A percentile compares a stretch with the other conserved stretches of the same genome.
phyloP scores from a whole-genome alignment of 2,888 invertebrate species.

The Oxytorus armatus region DNA sequence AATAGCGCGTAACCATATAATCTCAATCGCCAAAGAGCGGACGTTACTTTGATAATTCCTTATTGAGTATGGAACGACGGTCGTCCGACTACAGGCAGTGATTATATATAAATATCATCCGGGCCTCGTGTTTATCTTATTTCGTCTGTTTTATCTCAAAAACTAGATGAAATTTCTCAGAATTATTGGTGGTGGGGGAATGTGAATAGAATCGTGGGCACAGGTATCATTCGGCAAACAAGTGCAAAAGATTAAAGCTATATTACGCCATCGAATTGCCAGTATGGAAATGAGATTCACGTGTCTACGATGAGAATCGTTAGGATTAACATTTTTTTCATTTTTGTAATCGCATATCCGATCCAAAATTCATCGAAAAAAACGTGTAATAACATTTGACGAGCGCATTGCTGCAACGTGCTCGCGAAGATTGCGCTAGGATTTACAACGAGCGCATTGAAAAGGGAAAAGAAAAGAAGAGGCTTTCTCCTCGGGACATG shows the following conservation, averaged over 20 bases:
- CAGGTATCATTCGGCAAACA: conserved; percentile 23
- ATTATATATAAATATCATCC: conserved; percentile 34
- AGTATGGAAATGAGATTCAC: conserved; percentile 38
- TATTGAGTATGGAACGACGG: not conserved
- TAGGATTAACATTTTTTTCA: conserved; percentile 1
- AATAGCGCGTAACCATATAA: no score
- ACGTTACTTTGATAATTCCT: conserved; percentile 16
- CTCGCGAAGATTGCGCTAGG: not conserved
- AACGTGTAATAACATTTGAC: not conserved
- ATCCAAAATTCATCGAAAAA: not conserved
- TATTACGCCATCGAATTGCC: conserved; percentile 24
- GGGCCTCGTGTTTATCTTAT: not conserved
- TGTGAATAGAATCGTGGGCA: not conserved
- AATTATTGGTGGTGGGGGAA: not conserved
- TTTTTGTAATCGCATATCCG: conserved; percentile 3
- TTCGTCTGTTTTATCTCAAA: conserved; percentile 10
- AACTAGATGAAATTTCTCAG: not conserved
- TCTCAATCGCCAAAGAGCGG: conserved; percentile 17
- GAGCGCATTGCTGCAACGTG: not conserved
- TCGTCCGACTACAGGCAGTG: not conserved
- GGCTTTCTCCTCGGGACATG: conserved; percentile 18
- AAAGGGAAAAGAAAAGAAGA: not conserved
- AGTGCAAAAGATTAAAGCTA: not conserved
- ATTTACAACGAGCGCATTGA: not conserved
- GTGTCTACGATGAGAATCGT: conserved; percentile 37